Base-by-base conservation (phyloP, 1,140 invertebrate species). In the Drosophila parabipectinata region DNA sequence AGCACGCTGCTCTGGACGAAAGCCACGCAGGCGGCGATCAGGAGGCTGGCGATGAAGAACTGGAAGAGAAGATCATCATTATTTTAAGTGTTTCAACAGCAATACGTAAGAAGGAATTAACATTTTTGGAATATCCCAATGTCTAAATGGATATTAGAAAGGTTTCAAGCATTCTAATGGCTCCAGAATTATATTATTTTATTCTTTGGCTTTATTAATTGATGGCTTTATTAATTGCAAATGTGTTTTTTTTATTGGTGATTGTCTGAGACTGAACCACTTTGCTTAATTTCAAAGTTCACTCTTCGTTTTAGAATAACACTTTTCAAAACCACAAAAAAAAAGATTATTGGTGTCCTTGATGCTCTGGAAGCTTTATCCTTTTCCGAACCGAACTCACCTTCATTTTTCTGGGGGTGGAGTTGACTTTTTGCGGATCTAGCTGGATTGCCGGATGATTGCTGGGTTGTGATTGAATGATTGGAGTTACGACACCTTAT, bases 11-110 rank as follows among this genome's bases (percentile, higher is more conserved):
- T 60, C 50, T 83, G 75, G 52, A 47, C 72, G 24, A 88, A 48
- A 32, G 83, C 84, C 67, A 88, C 48, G 39, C 45, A 82, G 55
- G 67, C 79, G 60, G 76, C 83, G 62, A 87, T 52, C 66, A 87
- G 68, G 48, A 85, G 51, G 18, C 21, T 71, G 58, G 45, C 83
- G 32, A 83, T 77, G 72, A 83, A 71, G 67, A 87, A 83, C 83
- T 87, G 56, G 5, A 50, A 72, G 1, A 9, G 2, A 30, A 6
- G 39, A 3, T n/a, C 6, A 61, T 53, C 14, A 24, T 4, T 30
- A n/a, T 18, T 18, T 18, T 18, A 18, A 18, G 18, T 18, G 26
- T 1, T 24, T n/a, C 1, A n/a, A 18, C 3, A 8, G 26, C 8
- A 12, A n/a, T n/a, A 34, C 14, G 15, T 41, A 8, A 34, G 8